Base-by-base conservation (phyloP, 2,113 vertebrate species). In the Hippocampus guttulatus region DNA sequence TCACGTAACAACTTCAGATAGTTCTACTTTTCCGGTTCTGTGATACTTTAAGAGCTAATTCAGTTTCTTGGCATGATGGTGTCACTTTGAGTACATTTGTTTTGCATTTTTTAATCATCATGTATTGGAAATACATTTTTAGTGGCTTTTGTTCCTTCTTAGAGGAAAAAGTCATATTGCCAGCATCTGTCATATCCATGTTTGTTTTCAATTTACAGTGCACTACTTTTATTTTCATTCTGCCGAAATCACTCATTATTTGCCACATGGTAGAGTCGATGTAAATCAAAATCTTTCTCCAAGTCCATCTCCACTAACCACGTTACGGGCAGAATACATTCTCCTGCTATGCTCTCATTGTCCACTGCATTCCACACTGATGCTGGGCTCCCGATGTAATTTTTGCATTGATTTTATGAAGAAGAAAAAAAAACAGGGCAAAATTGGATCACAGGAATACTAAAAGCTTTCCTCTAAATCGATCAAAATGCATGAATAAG, bases 401-500 rank as follows among this genome's bases (percentile, higher is more conserved):
- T 90, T 91, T 86, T 85, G 75, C 88, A 91, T 92, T 83, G 88
- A 92, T 92, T 87, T 89, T 23, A 71, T 55, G 76, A 74, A 38
- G 33, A 38, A 38, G 33, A 87, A 75, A 87, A 85, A 81, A 81
- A 85, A 76, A 81, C 78, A 80, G 69, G 72, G 68, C 65, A 83
- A 80, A 91, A 92, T 88, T 86, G 81, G 85, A 90, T 89, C 84
- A 89, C 71, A 80, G 78, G 74, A 80, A 77, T 84, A 84, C 89
- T 91, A 92, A 92, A 90, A 91, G 90, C 89, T 88, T 89, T 90
- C 77, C 75, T 64, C 63, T 84, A 84, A 86, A 91, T 91, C 89
- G 90, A 90, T 91, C 87, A 87, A 82, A 89, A 87, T 78, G 84
- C 77, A 88, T 87, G 84, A 89, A 89, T 88, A 90, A 65, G 77